phyloP scores from a whole-genome alignment of 2,888 invertebrate species.

The Tyria jacobaeae region DNA sequence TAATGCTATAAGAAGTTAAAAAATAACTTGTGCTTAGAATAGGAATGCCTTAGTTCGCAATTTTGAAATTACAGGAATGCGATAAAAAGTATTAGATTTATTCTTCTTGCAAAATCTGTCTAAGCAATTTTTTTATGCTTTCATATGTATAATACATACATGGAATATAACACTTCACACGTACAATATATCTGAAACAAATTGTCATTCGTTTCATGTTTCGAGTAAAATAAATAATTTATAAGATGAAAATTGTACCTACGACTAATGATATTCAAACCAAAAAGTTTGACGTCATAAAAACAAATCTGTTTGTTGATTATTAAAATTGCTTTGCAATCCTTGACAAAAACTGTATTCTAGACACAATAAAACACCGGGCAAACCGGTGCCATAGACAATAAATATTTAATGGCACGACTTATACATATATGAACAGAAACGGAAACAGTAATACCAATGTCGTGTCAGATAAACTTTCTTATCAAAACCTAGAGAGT shows the following conservation, averaged over 20 bases:
- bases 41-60: background rate
- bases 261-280: background rate
- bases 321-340: background rate
- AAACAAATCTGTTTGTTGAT: background rate
- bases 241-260: background rate
- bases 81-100: too few relatives aligned
- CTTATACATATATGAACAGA: slow-evolving; percentile 41
- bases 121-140: too few relatives aligned
- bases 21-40: background rate
- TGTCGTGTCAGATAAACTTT: slow-evolving; percentile 21
- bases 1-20: too few relatives aligned
- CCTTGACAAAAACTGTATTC: background rate
- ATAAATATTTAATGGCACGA: slow-evolving; percentile 35
- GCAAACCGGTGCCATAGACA: slow-evolving; percentile 38
- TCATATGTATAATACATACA: background rate
- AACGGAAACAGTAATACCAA: slow-evolving; percentile 40
- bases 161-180: background rate
- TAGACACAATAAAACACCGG: slow-evolving; percentile 34
- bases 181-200: background rate
- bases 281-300: background rate
- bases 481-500: slow-evolving; percentile 4
- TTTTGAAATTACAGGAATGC: background rate
- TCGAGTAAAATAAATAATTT: background rate
- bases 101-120: too few relatives aligned
- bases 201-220: background rate